Base-by-base conservation (phyloP, 2,113 vertebrate genomes). In the Meleagris gallopavo region DNA sequence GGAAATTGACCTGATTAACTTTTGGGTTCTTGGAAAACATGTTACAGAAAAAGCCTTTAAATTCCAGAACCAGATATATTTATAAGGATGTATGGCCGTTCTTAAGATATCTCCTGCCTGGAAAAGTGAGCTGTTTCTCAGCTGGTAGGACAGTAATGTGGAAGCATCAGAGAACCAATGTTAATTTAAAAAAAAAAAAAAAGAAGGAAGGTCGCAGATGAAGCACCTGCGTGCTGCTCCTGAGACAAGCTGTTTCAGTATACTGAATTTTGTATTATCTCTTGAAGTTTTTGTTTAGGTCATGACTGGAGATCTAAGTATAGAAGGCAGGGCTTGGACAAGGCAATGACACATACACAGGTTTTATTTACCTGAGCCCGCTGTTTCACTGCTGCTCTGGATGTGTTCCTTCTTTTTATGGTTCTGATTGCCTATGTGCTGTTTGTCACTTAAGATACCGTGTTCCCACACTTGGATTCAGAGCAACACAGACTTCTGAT, bases 51-150 rank as follows among this genome's bases (percentile, higher is more conserved):
- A 36, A 50, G 14, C 43, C 20, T 5, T 10, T 25, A 29, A 25
- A 64, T 71, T 71, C 19, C 40, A 61, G 61, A 82, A 55, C 25
- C 21, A 9, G 30, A 24, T 61, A n/a, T 69, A 46, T 14, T 29
- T 9, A 0, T 48, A 20, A 1, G 29, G 8, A 30, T 65, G 11
- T 15, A 3, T 29, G 71, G 66, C 61, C 6, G 6, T 13, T 67
- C 8, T 6, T 34, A 5, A 2, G 43, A 2, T 34, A 18, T 29
- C 67, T 69, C 29, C 61, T 36, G 3, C 12, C 25, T 36, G 48
- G 43, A 36, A 34, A 50, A 66, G 30, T 6, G 21, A 83, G 41
- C 24, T 66, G 27, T 32, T 72, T 36, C 69, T 81, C 18, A 62
- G 50, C 66, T 5, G 3, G 20, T 62, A 6, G 43, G 73, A n/a